A percentile compares a stretch with the other conserved stretches of the same genome.
These are phyloP conservation scores for Siniperca chuatsi DNA, from an alignment of 2,113 vertebrate genomes.

Conservation along the genomic window DNA sequence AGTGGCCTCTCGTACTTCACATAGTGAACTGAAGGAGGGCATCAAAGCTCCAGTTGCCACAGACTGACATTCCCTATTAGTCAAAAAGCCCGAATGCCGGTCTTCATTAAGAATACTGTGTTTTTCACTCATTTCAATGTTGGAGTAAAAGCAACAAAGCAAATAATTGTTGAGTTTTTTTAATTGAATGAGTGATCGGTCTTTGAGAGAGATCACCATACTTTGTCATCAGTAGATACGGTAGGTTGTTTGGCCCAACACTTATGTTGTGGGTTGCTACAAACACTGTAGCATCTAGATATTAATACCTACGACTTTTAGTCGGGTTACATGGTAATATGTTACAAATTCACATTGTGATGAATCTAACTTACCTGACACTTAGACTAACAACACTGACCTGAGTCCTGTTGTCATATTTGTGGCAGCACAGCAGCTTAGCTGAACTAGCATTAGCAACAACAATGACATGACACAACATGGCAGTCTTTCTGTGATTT, in stretches of 20 bases:
- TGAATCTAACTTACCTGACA: neutral
- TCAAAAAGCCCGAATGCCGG: too few species aligned
- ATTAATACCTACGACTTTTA: neutral
- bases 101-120: neutral
- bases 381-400: neutral
- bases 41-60: neutral
- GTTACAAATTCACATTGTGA: neutral
- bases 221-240: neutral
- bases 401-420: neutral
- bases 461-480: neutral
- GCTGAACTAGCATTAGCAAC: constrained; percentile 14
- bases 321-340: neutral
- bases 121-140: neutral
- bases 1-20: neutral
- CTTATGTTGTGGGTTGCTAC: neutral
- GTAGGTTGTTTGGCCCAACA: neutral
- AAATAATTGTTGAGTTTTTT: neutral
- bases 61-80: neutral
- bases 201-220: neutral
- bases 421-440: neutral
- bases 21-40: neutral
- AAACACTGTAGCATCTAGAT: neutral
- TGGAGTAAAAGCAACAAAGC: neutral
- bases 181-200: neutral
- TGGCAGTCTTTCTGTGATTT: constrained; percentile 12